Evolutionary conservation across 2,888 invertebrate species (phyloP), one percentile per base, ranked within the genome.

Genomic region (Chymomyza amoena): DNA sequence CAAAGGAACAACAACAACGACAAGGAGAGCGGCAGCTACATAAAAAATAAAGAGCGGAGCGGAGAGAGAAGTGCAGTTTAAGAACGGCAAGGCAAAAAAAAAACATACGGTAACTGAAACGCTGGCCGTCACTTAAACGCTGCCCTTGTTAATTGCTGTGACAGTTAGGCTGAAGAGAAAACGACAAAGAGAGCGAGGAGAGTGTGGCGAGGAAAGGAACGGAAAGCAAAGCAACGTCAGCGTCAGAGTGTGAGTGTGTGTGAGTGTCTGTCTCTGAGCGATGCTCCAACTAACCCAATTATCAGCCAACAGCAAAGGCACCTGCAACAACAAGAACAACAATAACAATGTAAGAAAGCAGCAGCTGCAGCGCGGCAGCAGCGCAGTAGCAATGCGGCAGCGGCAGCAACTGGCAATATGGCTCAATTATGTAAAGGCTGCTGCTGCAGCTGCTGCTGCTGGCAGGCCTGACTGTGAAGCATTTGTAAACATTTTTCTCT

Each of bases 381-480:
- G 25, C 25, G 32, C 32, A 6, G 32, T 7, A 25, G 32, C 32
- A 32, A 6, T 6, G 32, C 32, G 32, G 6, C 32, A 32, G 32
- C 2, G 10, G 16, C 16, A 54, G 54, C 54, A 20, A 54, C 54
- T 18, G 15, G 60, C 15, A n/a, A 60, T 32, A 60, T 32, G 60
- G 36, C 60, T 60, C 60, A 60, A 60, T 60, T 60, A 60, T 60
- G 60, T 60, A 60, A 60, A 36, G 36, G n/a, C 60, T 57, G 57
- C 28, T 25, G 57, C 60, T 32, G 28, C n/a, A 6, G 28, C 28
- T 28, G 59, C 15, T 16, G 36, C 25, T 25, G 57, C 57, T 25
- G 25, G 20, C 18, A 57, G 13, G 39, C 39, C 39, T 45, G 13
- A 13, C 1, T 32, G 13, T 45, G 39, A 45, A 45, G 39, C 13